Evolutionary conservation across 2,113 vertebrate genomes (phyloP).

Genomic region (Ellobius talpinus): DNA sequence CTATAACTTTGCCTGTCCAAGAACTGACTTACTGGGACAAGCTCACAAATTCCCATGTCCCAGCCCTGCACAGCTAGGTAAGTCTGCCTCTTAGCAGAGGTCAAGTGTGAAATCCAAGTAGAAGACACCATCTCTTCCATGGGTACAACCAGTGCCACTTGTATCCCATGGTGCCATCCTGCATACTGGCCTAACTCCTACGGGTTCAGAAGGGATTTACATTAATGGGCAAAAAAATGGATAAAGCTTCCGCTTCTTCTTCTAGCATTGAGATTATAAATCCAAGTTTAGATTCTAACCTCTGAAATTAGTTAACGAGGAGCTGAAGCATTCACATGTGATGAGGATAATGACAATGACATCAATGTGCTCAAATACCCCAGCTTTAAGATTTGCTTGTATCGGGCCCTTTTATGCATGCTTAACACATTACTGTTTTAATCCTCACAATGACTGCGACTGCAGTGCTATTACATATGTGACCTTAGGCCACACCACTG

Average conservation of each 20-base stretch:
- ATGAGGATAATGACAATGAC: not conserved
- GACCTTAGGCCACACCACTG: not conserved
- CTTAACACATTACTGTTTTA: not conserved
- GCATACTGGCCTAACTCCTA: not conserved
- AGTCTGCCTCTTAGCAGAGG: not conserved
- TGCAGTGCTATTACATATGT: not conserved
- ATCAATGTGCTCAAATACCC: no score
- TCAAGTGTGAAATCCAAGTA: not conserved
- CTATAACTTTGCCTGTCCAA: conserved; percentile 2
- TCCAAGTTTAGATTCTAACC: not conserved
- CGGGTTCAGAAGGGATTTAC: not conserved
- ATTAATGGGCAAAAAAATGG: not conserved
- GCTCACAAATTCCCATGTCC: not conserved
- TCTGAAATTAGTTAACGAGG: not conserved
- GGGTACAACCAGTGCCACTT: no score
- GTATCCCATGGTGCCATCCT: not conserved
- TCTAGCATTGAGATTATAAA: not conserved
- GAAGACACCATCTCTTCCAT: not conserved
- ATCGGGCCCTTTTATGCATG: not conserved
- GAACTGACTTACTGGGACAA: not conserved
- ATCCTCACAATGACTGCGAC: not conserved
- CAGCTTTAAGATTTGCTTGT: not conserved
- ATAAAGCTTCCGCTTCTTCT: not conserved
- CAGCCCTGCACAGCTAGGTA: not conserved
- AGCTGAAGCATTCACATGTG: not conserved